Base-by-base conservation (phyloP, 2,888 invertebrate genomes). In the Stenoptilia bipunctidactyla region DNA sequence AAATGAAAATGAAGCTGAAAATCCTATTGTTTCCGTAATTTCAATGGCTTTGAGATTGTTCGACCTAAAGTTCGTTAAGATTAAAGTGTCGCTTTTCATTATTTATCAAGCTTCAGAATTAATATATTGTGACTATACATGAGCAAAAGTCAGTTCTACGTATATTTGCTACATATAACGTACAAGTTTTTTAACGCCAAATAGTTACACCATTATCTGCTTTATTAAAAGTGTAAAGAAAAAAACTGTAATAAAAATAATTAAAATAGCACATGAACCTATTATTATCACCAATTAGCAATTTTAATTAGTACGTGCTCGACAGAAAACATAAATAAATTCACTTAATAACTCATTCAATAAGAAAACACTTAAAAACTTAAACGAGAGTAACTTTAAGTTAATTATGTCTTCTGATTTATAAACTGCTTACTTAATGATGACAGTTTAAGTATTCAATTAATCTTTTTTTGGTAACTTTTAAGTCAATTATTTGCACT, bases 111-210 rank as follows among this genome's bases (percentile, higher is more conserved):
- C n/a, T n/a, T n/a, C n/a, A n/a, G n/a, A n/a, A n/a, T n/a, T n/a
- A n/a, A n/a, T n/a, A n/a, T n/a, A n/a, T n/a, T n/a, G n/a, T n/a
- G n/a, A n/a, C n/a, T n/a, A n/a, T n/a, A 20, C 20, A 8, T 8
- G 20, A 3, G 8, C 20, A 20, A 38, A 39, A 27, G 36, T 14
- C 34, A 39, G 39, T 15, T 36, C 40, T 20, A 20, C 4, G 8
- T 20, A 20, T 20, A 20, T 20, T 20, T n/a, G n/a, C 20, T 8
- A 20, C 20, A 20, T 20, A 20, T 5, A 20, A n/a, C n/a, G n/a
- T n/a, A n/a, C n/a, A n/a, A n/a, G n/a, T n/a, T n/a, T n/a, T n/a
- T 20, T 20, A 20, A 5, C 20, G 20, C 20, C 20, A 20, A 20
- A 20, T 20, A 3, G 8, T 20, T 20, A 3, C 20, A 20, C 8